Evolutionary conservation across 2,113 vertebrate genomes (phyloP), one percentile per base, ranked within the genome.

Genomic region (Corynorhinus townsendii): DNA sequence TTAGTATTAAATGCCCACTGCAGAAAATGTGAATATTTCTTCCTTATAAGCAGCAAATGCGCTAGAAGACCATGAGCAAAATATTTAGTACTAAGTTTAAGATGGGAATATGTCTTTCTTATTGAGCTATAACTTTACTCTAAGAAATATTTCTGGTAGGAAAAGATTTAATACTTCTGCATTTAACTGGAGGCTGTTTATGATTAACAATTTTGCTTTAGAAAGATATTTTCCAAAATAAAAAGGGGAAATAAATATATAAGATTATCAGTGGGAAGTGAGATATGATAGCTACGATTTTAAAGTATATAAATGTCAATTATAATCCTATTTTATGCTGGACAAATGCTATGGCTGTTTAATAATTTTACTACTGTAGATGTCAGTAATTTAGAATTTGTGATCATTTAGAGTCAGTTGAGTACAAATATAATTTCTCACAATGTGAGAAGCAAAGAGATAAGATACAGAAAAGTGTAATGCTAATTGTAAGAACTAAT

Each of bases 41-140:
- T 97, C 79, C 40, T 12, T 68, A 38, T 71, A 35, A 94, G 43
- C 95, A 94, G 64, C 96, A 97, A 97, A 94, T 73, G 52, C 35
- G 76, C 96, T 96, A 97, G 93, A 92, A 97, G 38, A 92, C 30
- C 86, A 75, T 40, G 87, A 96, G 77, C 96, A 28, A 97, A 98
- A 98, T 97, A 98, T 96, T 98, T 98, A 97, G 87, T 94, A 82
- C 54, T 97, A 96, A 97, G 56, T 97, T 97, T 89, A 94, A 95
- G 95, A 95, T 96, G 87, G 90, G 98, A 97, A 97, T 96, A 96
- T 90, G 30, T 97, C 95, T 97, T 98, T 52, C 86, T 97, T 98
- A 95, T 95, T 98, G 96, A 96, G 91, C 86, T 96, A 38, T 95
- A 97, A 96, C 85, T 98, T 96, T 71, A 95, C 28, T 96, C 96